Evolutionary conservation across 2,797 vertebrate genomes (phyloP).

Genomic region (Sarcoramphus papa): DNA sequence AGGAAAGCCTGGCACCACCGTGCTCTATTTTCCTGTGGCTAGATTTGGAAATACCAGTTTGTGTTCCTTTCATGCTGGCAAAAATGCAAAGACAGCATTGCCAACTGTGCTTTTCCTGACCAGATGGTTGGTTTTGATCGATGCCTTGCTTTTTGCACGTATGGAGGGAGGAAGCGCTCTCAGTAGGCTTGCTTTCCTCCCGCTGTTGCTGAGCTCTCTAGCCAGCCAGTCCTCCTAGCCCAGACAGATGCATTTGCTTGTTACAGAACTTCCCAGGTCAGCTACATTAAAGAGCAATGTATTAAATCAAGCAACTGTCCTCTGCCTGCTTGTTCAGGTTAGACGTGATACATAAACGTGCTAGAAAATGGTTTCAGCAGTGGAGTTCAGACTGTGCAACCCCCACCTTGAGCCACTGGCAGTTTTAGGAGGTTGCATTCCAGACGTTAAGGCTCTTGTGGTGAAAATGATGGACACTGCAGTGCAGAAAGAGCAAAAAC

Average conservation of each 20-base stretch:
- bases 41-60: neutral
- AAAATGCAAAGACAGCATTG: neutral
- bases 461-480: neutral
- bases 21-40: neutral
- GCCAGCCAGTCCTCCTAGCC: neutral
- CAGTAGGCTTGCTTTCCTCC: conserved; percentile 27
- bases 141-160: neutral
- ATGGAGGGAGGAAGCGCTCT: neutral
- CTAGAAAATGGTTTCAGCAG: conserved; percentile 17
- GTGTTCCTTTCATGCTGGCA: neutral
- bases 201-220: neutral
- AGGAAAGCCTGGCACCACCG: neutral
- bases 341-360: neutral
- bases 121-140: neutral
- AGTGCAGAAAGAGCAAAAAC: neutral
- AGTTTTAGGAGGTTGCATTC: conserved; percentile 39
- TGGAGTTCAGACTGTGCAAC: neutral
- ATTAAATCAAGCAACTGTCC: conserved; percentile 19
- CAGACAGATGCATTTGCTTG: conserved; percentile 5
- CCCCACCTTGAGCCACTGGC: neutral
- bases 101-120: neutral
- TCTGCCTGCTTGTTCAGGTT: neutral
- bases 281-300: neutral
- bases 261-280: conserved; percentile 6
- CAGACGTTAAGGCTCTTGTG: conserved; percentile 12